Conservation (phyloP, 1,140 invertebrate species). For the Lethrus apterus region DNA sequence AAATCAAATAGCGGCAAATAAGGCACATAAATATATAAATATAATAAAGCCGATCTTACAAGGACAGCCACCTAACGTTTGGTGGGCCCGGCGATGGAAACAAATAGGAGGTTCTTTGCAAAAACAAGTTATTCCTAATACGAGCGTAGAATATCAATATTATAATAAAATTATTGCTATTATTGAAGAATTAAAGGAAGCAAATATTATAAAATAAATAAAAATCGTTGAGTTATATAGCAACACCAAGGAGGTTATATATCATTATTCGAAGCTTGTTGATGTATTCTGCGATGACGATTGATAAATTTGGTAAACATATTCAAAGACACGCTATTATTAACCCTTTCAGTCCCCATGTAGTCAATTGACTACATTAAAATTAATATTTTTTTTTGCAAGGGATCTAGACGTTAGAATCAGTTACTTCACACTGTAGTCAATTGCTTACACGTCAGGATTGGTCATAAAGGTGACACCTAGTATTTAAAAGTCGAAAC, state of each 20-base stretch:
- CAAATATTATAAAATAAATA: conserved; percentile 19
- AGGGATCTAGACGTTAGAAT: no score
- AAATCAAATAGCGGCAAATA: conserved; percentile 20
- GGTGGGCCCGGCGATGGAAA: conserved; percentile 22
- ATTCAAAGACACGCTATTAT: neutral
- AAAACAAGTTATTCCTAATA: conserved; percentile 33
- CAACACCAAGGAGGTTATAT: neutral
- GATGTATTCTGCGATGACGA: no score
- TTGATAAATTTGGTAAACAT: neutral
- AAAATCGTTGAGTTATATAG: neutral
- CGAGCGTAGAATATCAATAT: conserved; percentile 34
- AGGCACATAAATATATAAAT: conserved; percentile 17
- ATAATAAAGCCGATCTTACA: conserved; percentile 21
- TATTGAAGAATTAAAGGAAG: conserved; percentile 32
- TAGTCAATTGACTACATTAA: no score
- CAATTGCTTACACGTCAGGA: no score
- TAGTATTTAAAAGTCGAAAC: no score
- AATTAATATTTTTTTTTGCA: no score
- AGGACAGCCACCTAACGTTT: conserved; percentile 7
- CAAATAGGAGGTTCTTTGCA: conserved; percentile 34
- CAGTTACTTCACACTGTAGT: no score
- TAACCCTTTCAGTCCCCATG: neutral
- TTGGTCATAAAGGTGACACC: no score
- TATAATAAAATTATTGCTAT: conserved; percentile 41
- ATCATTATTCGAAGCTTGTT: neutral